phyloP scores from a whole-genome alignment of 2,113 vertebrate genomes.

The Odocoileus virginianus region DNA sequence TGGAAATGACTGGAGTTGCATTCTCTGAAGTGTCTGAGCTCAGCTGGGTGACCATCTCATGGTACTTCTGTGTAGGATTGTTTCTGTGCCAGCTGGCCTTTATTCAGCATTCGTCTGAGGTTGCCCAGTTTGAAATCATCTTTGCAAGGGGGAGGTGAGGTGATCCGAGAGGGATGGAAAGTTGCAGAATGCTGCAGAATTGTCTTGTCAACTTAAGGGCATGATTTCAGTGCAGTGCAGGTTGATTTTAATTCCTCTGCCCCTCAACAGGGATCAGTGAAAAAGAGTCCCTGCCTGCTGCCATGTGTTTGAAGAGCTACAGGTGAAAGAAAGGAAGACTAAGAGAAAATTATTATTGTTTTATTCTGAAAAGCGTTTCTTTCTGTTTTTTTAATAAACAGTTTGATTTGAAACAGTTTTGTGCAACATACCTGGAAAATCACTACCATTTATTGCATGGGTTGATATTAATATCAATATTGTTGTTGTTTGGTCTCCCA shows the following conservation, averaged over 20 bases:
- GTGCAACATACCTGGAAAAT: neutral
- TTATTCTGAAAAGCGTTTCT: neutral
- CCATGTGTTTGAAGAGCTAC: neutral
- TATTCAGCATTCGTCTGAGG: neutral
- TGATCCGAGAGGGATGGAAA: neutral
- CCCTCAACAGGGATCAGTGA: neutral
- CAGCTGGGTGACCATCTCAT: neutral
- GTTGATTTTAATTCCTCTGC: neutral
- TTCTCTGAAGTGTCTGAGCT: neutral
- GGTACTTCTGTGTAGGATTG: neutral
- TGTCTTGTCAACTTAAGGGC: neutral
- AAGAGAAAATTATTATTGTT: neutral
- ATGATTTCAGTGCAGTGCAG: neutral
- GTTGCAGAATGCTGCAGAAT: neutral
- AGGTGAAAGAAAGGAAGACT: neutral
- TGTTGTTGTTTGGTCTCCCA: neutral
- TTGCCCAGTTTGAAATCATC: slow-evolving; percentile 17
- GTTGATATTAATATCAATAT: neutral
- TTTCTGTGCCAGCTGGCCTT: neutral
- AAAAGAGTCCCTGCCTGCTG: neutral
- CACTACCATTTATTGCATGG: neutral
- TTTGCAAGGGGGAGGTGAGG: neutral
- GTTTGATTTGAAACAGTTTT: slow-evolving; percentile 21
- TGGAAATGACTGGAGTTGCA: neutral
- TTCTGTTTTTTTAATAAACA: neutral